phyloP scores from a whole-genome alignment of 2,113 vertebrate species.

The Apeltes quadracus region DNA sequence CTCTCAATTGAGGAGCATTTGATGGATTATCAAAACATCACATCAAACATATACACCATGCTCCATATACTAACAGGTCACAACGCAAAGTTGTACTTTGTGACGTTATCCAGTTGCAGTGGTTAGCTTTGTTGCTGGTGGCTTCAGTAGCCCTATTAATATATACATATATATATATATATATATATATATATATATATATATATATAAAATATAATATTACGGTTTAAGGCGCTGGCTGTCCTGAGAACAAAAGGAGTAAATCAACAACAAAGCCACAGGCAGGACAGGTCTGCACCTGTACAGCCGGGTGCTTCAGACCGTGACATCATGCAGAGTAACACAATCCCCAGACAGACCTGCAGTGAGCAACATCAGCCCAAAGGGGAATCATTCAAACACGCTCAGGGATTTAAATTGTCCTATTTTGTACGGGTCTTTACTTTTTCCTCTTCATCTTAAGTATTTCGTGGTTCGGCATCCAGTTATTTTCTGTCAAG shows the following conservation, averaged over 20 bases:
- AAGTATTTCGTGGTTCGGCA: constrained; percentile 3
- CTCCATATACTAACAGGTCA: background rate
- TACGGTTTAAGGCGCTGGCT: constrained; percentile 36
- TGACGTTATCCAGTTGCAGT: background rate
- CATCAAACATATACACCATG: background rate
- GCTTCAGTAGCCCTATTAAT: background rate
- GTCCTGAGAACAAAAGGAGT: constrained; percentile 53
- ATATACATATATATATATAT: too few relatives aligned
- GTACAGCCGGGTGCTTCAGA: constrained; percentile 52
- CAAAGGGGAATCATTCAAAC: constrained; percentile 8
- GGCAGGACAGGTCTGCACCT: constrained; percentile 64
- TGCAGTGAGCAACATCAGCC: constrained; percentile 32
- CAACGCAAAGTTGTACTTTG: background rate
- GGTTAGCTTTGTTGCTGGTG: background rate
- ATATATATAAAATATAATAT: too few relatives aligned
- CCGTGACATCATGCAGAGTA: constrained; percentile 52
- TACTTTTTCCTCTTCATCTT: background rate
- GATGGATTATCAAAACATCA: background rate
- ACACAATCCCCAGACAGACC: constrained; percentile 37
- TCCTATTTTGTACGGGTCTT: background rate
- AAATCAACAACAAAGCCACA: constrained; percentile 64
- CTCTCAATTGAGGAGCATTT: background rate
- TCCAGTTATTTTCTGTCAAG: constrained; percentile 36
- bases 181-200: too few relatives aligned
- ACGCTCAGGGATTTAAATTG: background rate